These are phyloP conservation scores for Nymphicus hollandicus DNA, from an alignment of 2,113 vertebrate species.

Conservation along the genomic window DNA sequence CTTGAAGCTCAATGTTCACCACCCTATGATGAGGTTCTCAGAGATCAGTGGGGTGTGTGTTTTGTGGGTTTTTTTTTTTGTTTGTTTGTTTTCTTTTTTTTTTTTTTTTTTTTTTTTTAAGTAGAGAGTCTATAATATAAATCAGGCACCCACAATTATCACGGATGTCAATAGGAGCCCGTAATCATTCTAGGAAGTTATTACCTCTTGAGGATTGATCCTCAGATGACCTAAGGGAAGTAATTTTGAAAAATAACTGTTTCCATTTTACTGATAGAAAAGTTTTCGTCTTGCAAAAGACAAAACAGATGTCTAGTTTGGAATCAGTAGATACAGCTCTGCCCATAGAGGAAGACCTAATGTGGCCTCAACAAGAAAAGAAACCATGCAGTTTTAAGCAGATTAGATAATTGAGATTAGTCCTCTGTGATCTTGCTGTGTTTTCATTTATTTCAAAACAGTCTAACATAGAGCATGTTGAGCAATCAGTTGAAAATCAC, in stretches of 20 bases:
- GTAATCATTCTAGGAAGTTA: background rate
- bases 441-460: slow-evolving; percentile 79
- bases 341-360: slow-evolving; percentile 24
- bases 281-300: background rate
- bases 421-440: slow-evolving; percentile 69
- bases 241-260: background rate
- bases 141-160: background rate
- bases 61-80: background rate
- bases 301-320: slow-evolving; percentile 14
- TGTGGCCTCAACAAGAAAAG: slow-evolving; percentile 54
- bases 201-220: background rate
- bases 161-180: background rate
- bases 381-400: slow-evolving; percentile 63
- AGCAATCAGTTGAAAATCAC: slow-evolving; percentile 81
- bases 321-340: background rate
- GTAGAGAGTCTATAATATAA: background rate
- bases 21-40: background rate
- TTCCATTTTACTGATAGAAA: background rate
- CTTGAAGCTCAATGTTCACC: background rate
- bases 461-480: slow-evolving; percentile 68
- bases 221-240: background rate
- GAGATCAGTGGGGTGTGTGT: background rate
- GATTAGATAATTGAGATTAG: slow-evolving; percentile 74
- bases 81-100: too few relatives aligned
- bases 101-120: background rate